phyloP scores from a whole-genome alignment of 2,888 invertebrate genomes.

The Boloria euphrosyne region DNA sequence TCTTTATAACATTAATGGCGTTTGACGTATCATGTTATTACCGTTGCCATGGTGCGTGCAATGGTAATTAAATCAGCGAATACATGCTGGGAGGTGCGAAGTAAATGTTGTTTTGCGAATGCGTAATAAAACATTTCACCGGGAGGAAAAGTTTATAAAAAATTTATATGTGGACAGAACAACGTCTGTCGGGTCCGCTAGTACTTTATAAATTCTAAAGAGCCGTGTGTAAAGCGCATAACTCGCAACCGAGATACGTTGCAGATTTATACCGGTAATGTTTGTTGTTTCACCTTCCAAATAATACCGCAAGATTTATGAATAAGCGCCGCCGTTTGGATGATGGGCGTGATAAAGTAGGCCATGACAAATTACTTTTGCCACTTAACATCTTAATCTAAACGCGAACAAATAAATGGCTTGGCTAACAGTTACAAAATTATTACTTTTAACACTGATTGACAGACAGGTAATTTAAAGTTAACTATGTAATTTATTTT shows the following conservation, averaged over 20 bases:
- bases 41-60: too few species aligned
- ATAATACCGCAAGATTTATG: constrained; percentile 79
- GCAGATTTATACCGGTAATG: constrained; percentile 81
- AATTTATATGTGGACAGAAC: too few species aligned
- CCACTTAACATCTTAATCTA: constrained; percentile 34
- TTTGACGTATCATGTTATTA: too few species aligned
- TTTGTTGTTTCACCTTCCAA: constrained; percentile 81
- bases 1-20: too few species aligned
- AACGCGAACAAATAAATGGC: constrained; percentile 1
- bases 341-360: constrained; percentile 72
- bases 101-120: too few species aligned
- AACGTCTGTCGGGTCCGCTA: too few species aligned
- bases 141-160: too few species aligned
- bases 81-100: too few species aligned
- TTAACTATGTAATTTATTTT: too few species aligned
- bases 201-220: constrained; percentile 11
- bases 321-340: constrained; percentile 70
- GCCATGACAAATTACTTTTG: constrained; percentile 46
- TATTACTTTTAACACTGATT: not conserved
- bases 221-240: constrained; percentile 54
- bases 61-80: too few species aligned
- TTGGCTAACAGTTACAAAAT: not conserved
- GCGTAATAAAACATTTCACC: too few species aligned
- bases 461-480: not conserved
- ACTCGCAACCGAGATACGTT: constrained; percentile 75